Percentiles rank a stretch among this genome's conserved stretches.
Conservation (phyloP, 2,797 vertebrate species). For the Rhyacichthys aspro region DNA sequence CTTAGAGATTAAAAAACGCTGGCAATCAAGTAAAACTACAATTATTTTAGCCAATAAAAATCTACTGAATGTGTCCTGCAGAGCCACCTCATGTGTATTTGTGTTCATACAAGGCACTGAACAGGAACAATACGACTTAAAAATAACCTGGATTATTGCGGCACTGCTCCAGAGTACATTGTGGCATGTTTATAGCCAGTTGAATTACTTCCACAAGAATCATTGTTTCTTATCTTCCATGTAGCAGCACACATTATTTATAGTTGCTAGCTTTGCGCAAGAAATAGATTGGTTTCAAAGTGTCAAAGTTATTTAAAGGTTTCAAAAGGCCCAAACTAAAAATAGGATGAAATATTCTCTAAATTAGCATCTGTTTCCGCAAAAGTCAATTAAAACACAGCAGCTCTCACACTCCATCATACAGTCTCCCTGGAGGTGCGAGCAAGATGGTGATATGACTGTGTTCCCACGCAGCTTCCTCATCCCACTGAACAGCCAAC, state of each 20-base stretch:
- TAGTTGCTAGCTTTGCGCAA: slow-evolving; percentile 4
- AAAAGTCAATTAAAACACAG: slow-evolving; percentile 26
- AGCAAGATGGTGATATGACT: slow-evolving; percentile 15
- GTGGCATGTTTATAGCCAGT: not conserved
- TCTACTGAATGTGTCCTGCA: slow-evolving; percentile 4
- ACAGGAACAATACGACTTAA: slow-evolving; percentile 10
- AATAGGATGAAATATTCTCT: slow-evolving; percentile 4
- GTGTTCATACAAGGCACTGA: not conserved
- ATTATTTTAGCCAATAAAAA: too few species aligned
- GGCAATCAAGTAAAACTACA: too few species aligned
- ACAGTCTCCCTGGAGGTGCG: slow-evolving; percentile 10
- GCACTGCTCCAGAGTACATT: slow-evolving; percentile 4
- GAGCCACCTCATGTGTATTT: slow-evolving; percentile 3
- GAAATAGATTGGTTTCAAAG: slow-evolving; percentile 10
- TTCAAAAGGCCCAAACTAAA: slow-evolving; percentile 9
- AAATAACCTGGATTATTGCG: slow-evolving; percentile 11
- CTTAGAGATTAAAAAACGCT: too few species aligned
- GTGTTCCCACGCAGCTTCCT: slow-evolving; percentile 9
- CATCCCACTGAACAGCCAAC: slow-evolving; percentile 4
- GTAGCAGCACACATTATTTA: slow-evolving; percentile 6
- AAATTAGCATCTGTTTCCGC: slow-evolving; percentile 15
- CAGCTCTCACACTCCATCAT: slow-evolving; percentile 8
- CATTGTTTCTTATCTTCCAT: slow-evolving; percentile 1
- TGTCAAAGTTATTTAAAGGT: not conserved
- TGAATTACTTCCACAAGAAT: slow-evolving; percentile 9